Evolutionary conservation across 1,140 invertebrate species (phyloP), one percentile per base, ranked within the genome.

Genomic region (Formica exsecta): DNA sequence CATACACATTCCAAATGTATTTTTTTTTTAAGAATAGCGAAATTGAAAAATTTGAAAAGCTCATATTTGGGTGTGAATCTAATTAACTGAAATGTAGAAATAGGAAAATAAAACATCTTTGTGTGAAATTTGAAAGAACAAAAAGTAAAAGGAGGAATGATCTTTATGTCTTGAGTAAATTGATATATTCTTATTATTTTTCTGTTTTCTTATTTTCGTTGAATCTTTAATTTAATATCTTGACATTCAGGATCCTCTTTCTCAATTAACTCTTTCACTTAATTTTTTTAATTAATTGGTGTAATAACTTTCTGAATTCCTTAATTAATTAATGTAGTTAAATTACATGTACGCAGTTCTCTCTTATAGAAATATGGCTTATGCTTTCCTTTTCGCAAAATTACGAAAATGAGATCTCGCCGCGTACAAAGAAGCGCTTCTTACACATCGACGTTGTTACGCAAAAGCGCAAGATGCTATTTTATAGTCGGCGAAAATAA

Each of bases 401-500:
- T 48, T 2, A 36, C 61, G 61, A 44, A 64, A 71, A 71, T n/a
- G 48, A n/a, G 51, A 25, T 81, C 79, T 73, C 22, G 62, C 32
- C 19, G 74, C 22, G 48, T 59, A 19, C 51, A n/a, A 59, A 2
- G 54, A 4, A 57, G 25, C 48, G 70, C 38, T 25, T 84, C 71
- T 29, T 62, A 38, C 68, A 7, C 68, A 54, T 51, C n/a, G 25
- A 64, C n/a, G 59, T 57, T 5, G 16, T 75, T 64, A 54, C 59
- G 36, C 13, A 75, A 51, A 76, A 38, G 73, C 29, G 29, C 41
- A n/a, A 25, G 44, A 48, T 22, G 51, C 13, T 36, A 25, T 29
- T 70, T 70, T 57, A 41, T 65, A 51, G 32, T 57, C 64, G 65
- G 22, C 41, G 77, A 80, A 70, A 70, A 70, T 80, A 75, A 85